phyloP scores from a whole-genome alignment of 2,888 invertebrate genomes.

The Loripinus fragilis region DNA sequence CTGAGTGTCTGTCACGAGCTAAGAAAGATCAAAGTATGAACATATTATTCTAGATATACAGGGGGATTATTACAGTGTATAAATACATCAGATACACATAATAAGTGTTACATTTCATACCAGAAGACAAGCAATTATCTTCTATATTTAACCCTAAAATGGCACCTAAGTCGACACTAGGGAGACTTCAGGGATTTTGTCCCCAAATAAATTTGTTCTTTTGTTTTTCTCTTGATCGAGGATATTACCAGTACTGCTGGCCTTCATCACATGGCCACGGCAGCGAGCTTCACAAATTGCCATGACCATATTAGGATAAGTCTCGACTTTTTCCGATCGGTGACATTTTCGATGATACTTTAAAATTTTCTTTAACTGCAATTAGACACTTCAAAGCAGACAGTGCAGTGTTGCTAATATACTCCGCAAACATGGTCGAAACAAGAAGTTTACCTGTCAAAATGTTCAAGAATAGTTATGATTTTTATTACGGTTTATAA shows the following conservation, averaged over 20 bases:
- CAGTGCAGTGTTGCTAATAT: neutral
- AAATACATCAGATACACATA: neutral
- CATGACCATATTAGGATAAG: too few species aligned
- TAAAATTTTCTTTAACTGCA: neutral
- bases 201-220: too few species aligned
- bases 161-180: too few species aligned
- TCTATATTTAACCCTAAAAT: too few species aligned
- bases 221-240: too few species aligned
- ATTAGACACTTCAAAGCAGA: slow-evolving; percentile 10
- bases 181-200: too few species aligned
- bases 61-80: slow-evolving; percentile 12
- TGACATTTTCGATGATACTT: too few species aligned
- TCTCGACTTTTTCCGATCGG: too few species aligned
- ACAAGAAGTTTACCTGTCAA: slow-evolving; percentile 2
- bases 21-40: slow-evolving; percentile 3
- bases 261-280: too few species aligned
- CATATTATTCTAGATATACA: slow-evolving; percentile 11
- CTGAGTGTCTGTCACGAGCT: neutral
- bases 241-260: too few species aligned
- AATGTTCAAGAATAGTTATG: slow-evolving; percentile 3
- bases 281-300: too few species aligned
- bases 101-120: slow-evolving; percentile 13
- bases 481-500: slow-evolving; percentile 10
- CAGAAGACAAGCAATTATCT: neutral
- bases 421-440: neutral